These are phyloP conservation scores for Stegodyphus mimosarum DNA, from an alignment of 1,140 invertebrate species.

Conservation along the genomic window DNA sequence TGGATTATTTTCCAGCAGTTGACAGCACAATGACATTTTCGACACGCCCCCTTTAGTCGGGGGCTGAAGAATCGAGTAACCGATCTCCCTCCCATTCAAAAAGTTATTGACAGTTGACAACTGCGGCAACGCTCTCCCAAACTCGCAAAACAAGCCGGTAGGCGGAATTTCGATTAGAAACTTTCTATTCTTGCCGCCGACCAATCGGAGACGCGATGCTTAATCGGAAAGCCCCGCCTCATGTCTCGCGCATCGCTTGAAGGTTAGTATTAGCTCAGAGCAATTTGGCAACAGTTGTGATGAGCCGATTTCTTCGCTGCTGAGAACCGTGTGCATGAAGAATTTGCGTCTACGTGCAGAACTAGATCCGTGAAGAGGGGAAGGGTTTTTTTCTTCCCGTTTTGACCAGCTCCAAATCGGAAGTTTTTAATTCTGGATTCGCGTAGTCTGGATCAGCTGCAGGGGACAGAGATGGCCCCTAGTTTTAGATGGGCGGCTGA, in stretches of 20 bases:
- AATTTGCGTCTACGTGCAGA: neutral
- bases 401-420: conserved; percentile 9
- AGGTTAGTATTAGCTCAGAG: neutral
- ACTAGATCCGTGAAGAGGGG: neutral
- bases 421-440: conserved; percentile 49
- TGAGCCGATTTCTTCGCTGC: neutral
- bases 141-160: neutral
- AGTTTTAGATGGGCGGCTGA: conserved; percentile 49
- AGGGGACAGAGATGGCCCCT: conserved; percentile 56
- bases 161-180: conserved; percentile 24
- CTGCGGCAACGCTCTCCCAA: neutral
- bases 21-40: conserved; percentile 44
- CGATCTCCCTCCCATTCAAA: conserved; percentile 19
- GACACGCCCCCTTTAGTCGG: conserved; percentile 13
- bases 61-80: neutral
- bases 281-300: neutral
- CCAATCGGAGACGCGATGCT: neutral
- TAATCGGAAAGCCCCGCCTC: conserved; percentile 12
- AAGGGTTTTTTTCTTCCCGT: neutral
- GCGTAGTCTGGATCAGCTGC: conserved; percentile 36
- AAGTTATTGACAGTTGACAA: conserved; percentile 57
- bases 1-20: conserved; percentile 41
- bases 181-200: conserved; percentile 10
- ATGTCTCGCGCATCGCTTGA: neutral
- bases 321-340: neutral